Conservation (phyloP, 2,113 vertebrate species). For the Corydoras maculifer region DNA sequence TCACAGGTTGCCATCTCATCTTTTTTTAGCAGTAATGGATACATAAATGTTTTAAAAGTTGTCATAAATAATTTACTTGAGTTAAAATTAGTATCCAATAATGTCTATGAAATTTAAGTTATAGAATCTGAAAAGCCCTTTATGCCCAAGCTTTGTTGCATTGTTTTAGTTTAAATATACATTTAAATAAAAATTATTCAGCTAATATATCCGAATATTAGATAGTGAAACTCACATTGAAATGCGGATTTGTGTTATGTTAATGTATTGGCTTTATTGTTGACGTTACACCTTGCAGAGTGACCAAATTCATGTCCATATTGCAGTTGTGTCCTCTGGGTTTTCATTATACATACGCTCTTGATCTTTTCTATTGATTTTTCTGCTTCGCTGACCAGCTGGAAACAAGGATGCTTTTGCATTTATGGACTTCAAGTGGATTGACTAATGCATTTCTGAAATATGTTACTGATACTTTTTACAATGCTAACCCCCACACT, state of each 20-base stretch:
- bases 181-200: background rate
- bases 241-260: background rate
- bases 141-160: background rate
- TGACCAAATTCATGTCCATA: background rate
- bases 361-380: constrained; percentile 14
- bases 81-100: background rate
- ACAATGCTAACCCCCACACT: background rate
- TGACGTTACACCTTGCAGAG: background rate
- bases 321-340: background rate
- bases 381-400: constrained; percentile 5
- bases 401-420: background rate
- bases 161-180: background rate
- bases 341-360: background rate
- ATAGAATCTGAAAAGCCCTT: background rate
- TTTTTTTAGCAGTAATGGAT: background rate
- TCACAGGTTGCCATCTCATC: background rate
- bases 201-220: background rate
- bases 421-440: constrained; percentile 14
- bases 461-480: background rate
- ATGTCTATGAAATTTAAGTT: background rate
- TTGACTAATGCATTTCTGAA: constrained; percentile 4
- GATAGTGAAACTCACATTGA: background rate
- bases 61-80: constrained; percentile 39
- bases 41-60: constrained; percentile 43
- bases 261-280: constrained; percentile 2